Conservation (phyloP, 2,888 invertebrate genomes). For the Asteroscopus sphinx region DNA sequence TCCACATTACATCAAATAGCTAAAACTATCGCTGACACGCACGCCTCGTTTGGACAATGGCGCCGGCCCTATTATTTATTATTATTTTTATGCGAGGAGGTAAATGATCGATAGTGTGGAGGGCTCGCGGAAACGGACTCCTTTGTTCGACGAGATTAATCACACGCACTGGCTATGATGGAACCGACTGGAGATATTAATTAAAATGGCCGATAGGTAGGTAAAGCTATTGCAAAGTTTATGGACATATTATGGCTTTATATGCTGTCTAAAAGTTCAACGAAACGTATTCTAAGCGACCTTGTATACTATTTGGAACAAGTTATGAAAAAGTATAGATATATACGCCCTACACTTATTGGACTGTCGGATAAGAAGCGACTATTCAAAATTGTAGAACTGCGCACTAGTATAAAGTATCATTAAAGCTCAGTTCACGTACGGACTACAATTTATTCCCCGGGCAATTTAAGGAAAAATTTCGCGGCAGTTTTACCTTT, state of each 20-base stretch:
- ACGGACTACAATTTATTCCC: conserved; percentile 80
- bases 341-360: conserved; percentile 41
- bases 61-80: conserved; percentile 83
- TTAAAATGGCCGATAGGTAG: conserved; percentile 72
- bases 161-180: conserved; percentile 81
- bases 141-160: conserved; percentile 88
- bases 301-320: neutral
- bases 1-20: conserved; percentile 64
- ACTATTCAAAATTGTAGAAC: conserved; percentile 67
- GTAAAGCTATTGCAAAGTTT: conserved; percentile 58
- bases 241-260: conserved; percentile 6
- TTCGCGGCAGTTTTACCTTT: conserved; percentile 80
- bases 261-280: conserved; percentile 1
- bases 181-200: conserved; percentile 81
- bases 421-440: conserved; percentile 77
- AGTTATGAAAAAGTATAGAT: conserved; percentile 9
- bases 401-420: conserved; percentile 65
- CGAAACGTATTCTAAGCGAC: too few relatives aligned
- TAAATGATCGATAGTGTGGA: conserved; percentile 84
- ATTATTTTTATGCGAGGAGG: conserved; percentile 87
- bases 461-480: conserved; percentile 81
- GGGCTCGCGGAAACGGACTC: conserved; percentile 82
- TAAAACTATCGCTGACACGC: conserved; percentile 82
- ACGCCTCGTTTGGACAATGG: conserved; percentile 83
- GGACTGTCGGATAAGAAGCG: conserved; percentile 55